Evolutionary conservation across 2,797 vertebrate genomes (phyloP), one percentile per base, ranked within the genome.

Genomic region (Saguinus oedipus): DNA sequence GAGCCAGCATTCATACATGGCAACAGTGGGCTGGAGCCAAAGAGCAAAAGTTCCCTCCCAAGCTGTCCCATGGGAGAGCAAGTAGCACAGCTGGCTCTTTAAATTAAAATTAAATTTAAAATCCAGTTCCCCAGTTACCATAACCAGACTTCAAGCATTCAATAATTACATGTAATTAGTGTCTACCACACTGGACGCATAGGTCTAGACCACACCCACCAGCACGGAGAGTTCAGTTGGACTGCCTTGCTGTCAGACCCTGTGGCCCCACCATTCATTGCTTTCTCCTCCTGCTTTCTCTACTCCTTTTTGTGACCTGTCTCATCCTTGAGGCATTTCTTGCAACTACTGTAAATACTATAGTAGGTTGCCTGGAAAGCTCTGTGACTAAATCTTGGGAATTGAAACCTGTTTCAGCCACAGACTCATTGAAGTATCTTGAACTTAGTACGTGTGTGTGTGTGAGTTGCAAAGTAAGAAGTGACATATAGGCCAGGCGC

Each of bases 41-140:
- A 0, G 5, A 81, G 33, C 50, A 46, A 1, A 30, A 10, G 2
- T 4, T 30, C 7, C 22, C 20, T 55, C 33, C 44, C 8, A 7
- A 20, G n/a, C 46, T 46, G 17, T 68, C 39, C 42, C 9, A 2
- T 5, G 2, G 30, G 81, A 30, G 0, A 53, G 30, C 19, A n/a
- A 26, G 11, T 10, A 10, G 50, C 27, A 48, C 33, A 26, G 44
- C n/a, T 33, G 30, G 15, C 13, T 84, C 44, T 53, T 91, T 33
- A 64, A 33, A 42, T 91, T 50, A 44, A 95, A 95, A 76, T 82
- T 76, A 39, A 86, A 59, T 64, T 15, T 26, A 36, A 86, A 79
- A 44, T 80, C 68, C 46, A 61, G 14, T 57, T 78, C 42, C 24
- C 79, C 5, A 5, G 24, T 79, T 61, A 42, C 3, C 64, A 55